These are phyloP conservation scores for Huso huso DNA, from an alignment of 2,797 vertebrate species.

Conservation along the genomic window DNA sequence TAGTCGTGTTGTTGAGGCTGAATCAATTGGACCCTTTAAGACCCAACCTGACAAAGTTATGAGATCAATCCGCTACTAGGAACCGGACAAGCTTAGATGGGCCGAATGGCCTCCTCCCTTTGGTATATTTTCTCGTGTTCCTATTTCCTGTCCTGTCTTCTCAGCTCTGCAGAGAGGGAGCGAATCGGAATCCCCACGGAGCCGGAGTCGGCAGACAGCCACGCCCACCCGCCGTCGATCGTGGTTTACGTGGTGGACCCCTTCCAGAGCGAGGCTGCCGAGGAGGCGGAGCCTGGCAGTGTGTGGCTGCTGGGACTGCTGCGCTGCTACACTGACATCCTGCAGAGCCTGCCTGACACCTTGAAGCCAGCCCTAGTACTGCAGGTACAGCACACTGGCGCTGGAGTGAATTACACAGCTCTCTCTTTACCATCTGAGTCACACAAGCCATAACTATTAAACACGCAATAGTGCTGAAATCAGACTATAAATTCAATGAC, in stretches of 20 bases:
- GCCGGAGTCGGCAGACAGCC: constrained; percentile 75
- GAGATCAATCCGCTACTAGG: too few relatives aligned
- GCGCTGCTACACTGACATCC: constrained; percentile 91
- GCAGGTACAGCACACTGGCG: constrained; percentile 61
- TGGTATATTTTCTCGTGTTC: background rate
- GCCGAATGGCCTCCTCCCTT: too few relatives aligned
- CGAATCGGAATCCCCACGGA: constrained; percentile 86
- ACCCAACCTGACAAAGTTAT: too few relatives aligned
- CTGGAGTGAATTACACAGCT: background rate
- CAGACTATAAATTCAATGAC: too few relatives aligned
- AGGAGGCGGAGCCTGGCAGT: constrained; percentile 73
- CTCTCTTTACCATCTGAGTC: too few relatives aligned
- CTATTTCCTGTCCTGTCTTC: background rate
- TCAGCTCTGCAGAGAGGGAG: constrained; percentile 69
- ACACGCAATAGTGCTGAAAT: too few relatives aligned
- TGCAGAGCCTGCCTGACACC: constrained; percentile 78
- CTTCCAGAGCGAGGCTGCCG: constrained; percentile 72
- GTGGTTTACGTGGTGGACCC: constrained; percentile 94
- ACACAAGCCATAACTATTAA: too few relatives aligned
- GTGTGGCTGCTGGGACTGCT: constrained; percentile 90
- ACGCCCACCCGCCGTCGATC: constrained; percentile 78
- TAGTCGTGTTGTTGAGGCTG: too few relatives aligned
- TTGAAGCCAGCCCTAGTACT: constrained; percentile 84
- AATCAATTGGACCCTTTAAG: too few relatives aligned
- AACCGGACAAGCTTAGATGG: too few relatives aligned